Base-by-base conservation (phyloP, 2,888 invertebrate species). In the Archips crataeganus region DNA sequence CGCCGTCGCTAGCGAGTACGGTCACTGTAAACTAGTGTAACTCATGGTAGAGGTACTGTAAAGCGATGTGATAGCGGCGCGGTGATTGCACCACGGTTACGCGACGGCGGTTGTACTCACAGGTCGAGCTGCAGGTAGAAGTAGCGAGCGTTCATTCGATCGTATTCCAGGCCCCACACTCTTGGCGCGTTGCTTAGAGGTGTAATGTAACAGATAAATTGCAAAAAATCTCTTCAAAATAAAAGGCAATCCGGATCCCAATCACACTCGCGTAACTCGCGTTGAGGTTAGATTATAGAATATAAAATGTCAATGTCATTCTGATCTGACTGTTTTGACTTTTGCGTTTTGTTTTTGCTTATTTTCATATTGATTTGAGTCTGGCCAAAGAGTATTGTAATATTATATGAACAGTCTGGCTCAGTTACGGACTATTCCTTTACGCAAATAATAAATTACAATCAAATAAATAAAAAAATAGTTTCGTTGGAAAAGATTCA, bases 61-160 rank as follows among this genome's bases (percentile, higher is more conserved):
- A 23, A 23, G 23, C 23, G 23, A 23, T 23, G 5, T 6, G 39
- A 6, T 6, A 13, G 59, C 32, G 59, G 59, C n/a, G 60, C 6
- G n/a, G 60, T 42, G 62, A 11, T 11, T 32, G 11, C 32, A 57
- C 57, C 32, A 32, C 15, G 10, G 23, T 42, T 15, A 51, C 36
- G 65, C 51, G 36, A 10, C 34, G 47, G 13, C 49, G n/a, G n/a
- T n/a, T n/a, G 62, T 51, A 74, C 92, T 92, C 79, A 92, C 92
- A 85, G 75, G 36, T 90, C 85, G 61, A 90, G 76, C 67, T 87
- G 84, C 75, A 92, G 79, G 75, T 91, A 91, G 77, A 88, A 89
- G 78, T 88, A 88, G 39, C 79, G 83, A 68, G 78, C 70, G 60
- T 71, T 80, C 87, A 86, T 86, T 71, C 77, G 79, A 59, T 32